Base-by-base conservation (phyloP, 2,888 invertebrate genomes). In the Nasonia oneida region DNA sequence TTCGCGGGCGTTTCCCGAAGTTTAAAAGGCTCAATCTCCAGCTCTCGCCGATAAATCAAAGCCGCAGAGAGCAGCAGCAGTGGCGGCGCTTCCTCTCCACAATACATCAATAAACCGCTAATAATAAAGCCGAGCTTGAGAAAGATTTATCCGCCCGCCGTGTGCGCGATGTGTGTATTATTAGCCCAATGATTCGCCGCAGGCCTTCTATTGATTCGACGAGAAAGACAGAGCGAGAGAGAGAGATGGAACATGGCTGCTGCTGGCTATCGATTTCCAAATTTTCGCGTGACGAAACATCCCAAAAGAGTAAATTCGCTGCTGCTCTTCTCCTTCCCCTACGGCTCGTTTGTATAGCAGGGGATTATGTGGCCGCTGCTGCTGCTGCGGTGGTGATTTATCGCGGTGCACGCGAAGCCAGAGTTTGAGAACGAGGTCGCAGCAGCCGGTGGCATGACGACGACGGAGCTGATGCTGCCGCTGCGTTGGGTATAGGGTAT, bases 221-320 rank as follows among this genome's bases (percentile, higher is more conserved):
- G n/a, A 14, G 50, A 29, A 14, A 14, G 71, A 71, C 57, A 53
- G 37, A 70, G 70, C 67, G 47, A 53, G 15, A 50, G 76, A 50
- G 76, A 76, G 57, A 76, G 57, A 76, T 8, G 29, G 33, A 75
- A 12, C 33, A 18, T 2, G 8, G 67, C 33, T n/a, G 33, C 12
- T 12, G 37, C 29, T 29, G 14, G n/a, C n/a, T 75, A 75, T 75
- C 75, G 82, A 82, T 82, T 75, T 82, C 75, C 82, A 82, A 75
- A 82, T 75, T 82, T 82, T 50, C 82, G 67, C 82, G 82, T 75
- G 67, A 67, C 82, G 67, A 64, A 81, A 81, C 33, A 29, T 29
- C 67, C 67, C 29, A 14, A 67, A 33, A 67, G 33, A 67, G 61
- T 61, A 29, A 67, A 67, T 33, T 29, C 67, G 33, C 33, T 23